Evolutionary conservation across 2,113 vertebrate species (phyloP), one percentile per base, ranked within the genome.

Genomic region (Rhinolophus sinicus): DNA sequence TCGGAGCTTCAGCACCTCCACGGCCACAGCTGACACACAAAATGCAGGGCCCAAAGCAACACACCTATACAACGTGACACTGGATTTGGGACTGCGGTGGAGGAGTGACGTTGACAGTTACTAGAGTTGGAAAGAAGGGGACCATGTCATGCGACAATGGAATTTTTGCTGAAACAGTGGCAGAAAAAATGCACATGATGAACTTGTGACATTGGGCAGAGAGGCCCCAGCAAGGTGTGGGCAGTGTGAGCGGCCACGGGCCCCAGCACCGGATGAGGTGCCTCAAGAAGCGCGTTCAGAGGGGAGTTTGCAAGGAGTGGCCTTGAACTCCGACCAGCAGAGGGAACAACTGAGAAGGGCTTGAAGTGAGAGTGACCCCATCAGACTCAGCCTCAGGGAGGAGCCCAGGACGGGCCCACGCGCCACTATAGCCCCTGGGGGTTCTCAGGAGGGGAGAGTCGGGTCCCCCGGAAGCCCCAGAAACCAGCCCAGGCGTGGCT

Each of bases 191-290:
- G 4, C 16, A n/a, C 14, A 26, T 21, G 18, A 21, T 11, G 50
- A 58, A n/a, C 35, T 2, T 26, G 35, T n/a, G 35, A 6, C 0
- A 0, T 18, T 24, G 72, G 72, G 40, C 0, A 3, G 10, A 50
- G 58, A 9, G 40, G 40, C 47, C 47, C 47, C 47, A 50, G 47
- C 47, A 50, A 50, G 47, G 47, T 50, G 47, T 50, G 56, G 56
- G 87, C 10, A n/a, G 76, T 16, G 24, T 35, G 33, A 52, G 47
- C 3, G 33, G 58, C 58, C 56, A 7, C 1, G 2, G 50, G 9
- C 18, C 6, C 8, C 21, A 50, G 58, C 10, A 5, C 15, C 35
- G 18, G 86, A 21, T 26, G 16, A 26, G 35, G 35, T 3, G 2
- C 28, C 16, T 2, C 3, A n/a, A 12, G 16, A 38, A 16, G 47